Evolutionary conservation across 2,113 vertebrate genomes (phyloP).

Genomic region (Ictalurus punctatus): DNA sequence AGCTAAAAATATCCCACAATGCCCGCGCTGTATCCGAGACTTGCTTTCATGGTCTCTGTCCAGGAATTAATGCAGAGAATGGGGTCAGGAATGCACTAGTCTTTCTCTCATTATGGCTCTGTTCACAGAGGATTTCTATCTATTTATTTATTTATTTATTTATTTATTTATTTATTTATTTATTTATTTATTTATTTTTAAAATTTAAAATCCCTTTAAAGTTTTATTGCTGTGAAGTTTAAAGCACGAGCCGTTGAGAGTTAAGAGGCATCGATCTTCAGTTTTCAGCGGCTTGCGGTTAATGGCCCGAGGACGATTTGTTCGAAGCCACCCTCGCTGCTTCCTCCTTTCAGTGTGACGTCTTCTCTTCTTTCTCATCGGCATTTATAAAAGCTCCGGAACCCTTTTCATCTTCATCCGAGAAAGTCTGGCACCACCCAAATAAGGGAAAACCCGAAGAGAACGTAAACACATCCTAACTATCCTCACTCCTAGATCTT

Average conservation of each 20-base stretch:
- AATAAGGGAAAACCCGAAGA: background rate
- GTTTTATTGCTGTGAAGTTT: background rate
- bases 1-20: slow-evolving; percentile 23
- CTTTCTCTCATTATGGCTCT: background rate
- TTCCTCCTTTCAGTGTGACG: background rate
- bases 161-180: background rate
- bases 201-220: background rate
- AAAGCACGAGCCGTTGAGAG: background rate
- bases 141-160: background rate
- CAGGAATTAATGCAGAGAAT: background rate
- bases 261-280: background rate
- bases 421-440: background rate
- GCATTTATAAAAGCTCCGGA: background rate
- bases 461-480: background rate
- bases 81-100: background rate
- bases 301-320: background rate
- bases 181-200: too few relatives aligned
- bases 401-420: background rate
- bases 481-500: background rate
- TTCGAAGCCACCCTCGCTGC: background rate
- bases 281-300: background rate
- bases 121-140: background rate
- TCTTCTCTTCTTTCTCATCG: background rate
- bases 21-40: background rate
- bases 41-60: background rate